Evolutionary conservation across 1,140 invertebrate species (phyloP), one percentile per base, ranked within the genome.

Genomic region (Pseudomyrmex pallidus): DNA sequence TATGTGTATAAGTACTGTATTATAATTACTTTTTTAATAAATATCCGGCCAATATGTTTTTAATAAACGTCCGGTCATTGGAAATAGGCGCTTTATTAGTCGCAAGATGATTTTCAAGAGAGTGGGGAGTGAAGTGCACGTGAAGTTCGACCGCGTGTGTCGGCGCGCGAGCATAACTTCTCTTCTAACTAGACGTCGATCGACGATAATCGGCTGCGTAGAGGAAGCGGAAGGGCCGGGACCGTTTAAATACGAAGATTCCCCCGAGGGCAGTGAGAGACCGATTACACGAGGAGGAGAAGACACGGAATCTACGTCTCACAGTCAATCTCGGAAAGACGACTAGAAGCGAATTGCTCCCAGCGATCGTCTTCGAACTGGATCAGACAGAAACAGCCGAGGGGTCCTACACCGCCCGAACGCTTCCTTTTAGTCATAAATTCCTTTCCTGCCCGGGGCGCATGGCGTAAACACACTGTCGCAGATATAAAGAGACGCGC

Each of bases 351-450:
- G 74, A 22, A 66, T 50, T 44, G 44, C 57, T 22, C 48, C 35
- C 35, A 35, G 35, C 57, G 57, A 62, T 74, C 72, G 56, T 22
- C 68, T 74, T 35, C 17, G 74, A 44, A 35, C 35, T 35, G 35
- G 4, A 35, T 35, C 35, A 35, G 35, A 35, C 35, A 35, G 35
- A 35, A 35, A 35, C 35, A 35, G 35, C 35, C 35, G 57, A 25
- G 63, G 67, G 48, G 50, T 63, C 74, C 67, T 46, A 50, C 44
- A 22, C 13, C 25, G 46, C 13, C 20, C 20, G 63, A 67, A 48
- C 74, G 50, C 50, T 77, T 68, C 74, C 74, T 77, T 77, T 77
- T 77, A 67, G 74, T 48, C 74, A 77, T 77, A 77, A 77, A 77
- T 67, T 77, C 74, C 63, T 56, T 22, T 46, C 13, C 50, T 13